These are phyloP conservation scores for Tenthredo notha DNA, from an alignment of 2,888 invertebrate genomes.

Conservation along the genomic window DNA sequence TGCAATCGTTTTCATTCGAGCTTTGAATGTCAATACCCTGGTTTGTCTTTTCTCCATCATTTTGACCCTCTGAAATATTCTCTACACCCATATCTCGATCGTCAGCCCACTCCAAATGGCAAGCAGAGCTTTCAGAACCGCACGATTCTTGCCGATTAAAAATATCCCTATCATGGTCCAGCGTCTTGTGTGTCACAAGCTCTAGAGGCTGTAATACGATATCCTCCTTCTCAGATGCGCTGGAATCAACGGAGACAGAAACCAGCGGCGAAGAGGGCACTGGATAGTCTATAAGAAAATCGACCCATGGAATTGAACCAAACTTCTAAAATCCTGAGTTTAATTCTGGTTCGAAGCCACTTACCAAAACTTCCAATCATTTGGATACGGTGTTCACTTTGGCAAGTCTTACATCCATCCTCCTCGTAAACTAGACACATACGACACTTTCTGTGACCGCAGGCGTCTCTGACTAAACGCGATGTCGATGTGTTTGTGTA, in stretches of 20 bases:
- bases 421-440: conserved; percentile 86
- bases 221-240: conserved; percentile 56
- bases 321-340: not conserved
- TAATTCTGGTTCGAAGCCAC: not conserved
- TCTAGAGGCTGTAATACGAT: conserved; percentile 61
- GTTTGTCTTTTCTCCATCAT: not conserved
- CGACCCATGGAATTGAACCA: not conserved
- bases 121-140: not conserved
- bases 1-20: conserved; percentile 8
- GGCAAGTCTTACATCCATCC: conserved; percentile 83
- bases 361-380: conserved; percentile 62
- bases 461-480: conserved; percentile 86
- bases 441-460: conserved; percentile 89
- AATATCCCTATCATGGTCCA: conserved; percentile 22
- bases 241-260: conserved; percentile 12
- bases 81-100: not conserved
- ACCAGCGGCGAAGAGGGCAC: not conserved
- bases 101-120: conserved; percentile 5
- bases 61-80: not conserved
- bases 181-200: conserved; percentile 64
- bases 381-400: conserved; percentile 56
- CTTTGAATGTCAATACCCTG: not conserved
- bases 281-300: conserved; percentile 48
- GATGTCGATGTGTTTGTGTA: conserved; percentile 81
- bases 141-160: conserved; percentile 37